Conservation (phyloP, 2,113 vertebrate genomes). For the Leucosticte australis region DNA sequence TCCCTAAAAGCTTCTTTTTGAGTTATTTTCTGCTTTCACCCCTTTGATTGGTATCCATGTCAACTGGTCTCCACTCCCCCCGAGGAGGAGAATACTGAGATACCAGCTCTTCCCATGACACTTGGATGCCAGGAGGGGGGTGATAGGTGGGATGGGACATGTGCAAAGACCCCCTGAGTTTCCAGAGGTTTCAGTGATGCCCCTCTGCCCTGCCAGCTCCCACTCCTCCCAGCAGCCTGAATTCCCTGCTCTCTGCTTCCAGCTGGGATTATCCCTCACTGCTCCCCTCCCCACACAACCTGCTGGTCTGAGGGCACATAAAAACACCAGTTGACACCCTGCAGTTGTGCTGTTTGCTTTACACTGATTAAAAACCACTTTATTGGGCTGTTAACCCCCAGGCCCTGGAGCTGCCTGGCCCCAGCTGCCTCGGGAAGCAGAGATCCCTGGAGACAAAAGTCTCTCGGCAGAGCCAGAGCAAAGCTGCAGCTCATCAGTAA, state of each 20-base stretch:
- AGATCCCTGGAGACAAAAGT: background rate
- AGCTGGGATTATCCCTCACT: background rate
- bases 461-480: background rate
- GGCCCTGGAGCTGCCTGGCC: background rate
- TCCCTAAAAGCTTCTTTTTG: background rate
- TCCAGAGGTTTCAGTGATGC: background rate
- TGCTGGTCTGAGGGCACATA: background rate
- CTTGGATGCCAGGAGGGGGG: background rate
- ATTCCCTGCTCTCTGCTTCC: background rate
- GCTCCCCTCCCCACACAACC: background rate
- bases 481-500: background rate
- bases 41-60: background rate
- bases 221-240: background rate
- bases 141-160: background rate
- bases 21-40: background rate
- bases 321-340: background rate
- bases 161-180: background rate
- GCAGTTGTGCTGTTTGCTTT: background rate
- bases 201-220: background rate
- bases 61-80: background rate
- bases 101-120: background rate
- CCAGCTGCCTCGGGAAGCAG: background rate
- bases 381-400: background rate
- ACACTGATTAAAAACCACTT: background rate
- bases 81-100: background rate